These are phyloP conservation scores for Alethe diademata DNA, from an alignment of 2,113 vertebrate species.

Conservation along the genomic window DNA sequence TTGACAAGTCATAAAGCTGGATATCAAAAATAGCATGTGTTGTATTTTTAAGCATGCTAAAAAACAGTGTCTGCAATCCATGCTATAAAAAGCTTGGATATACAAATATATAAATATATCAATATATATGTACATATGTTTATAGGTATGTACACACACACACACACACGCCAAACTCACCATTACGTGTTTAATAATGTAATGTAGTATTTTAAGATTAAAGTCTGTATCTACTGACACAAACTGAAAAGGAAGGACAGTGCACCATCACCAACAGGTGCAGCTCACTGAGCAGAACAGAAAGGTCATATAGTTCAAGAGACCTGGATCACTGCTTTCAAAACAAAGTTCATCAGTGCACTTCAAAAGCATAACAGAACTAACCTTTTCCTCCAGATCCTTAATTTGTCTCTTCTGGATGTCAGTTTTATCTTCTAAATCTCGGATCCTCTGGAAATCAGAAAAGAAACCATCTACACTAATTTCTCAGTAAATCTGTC, in stretches of 20 bases:
- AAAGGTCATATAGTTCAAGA: not conserved
- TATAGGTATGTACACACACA: accelerated
- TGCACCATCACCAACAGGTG: not conserved
- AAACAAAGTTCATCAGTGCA: not conserved
- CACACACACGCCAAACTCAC: not conserved
- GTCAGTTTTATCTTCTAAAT: constrained; percentile 98
- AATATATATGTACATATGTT: not conserved
- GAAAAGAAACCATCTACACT: not conserved
- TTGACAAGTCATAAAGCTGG: not conserved
- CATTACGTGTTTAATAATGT: not conserved
- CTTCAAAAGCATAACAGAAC: constrained; percentile 25
- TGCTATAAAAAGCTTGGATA: not conserved
- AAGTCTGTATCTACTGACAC: not conserved
- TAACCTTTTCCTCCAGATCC: constrained; percentile 97
- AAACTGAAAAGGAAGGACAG: not conserved
- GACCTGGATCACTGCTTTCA: not conserved
- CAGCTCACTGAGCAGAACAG: not conserved
- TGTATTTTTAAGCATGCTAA: not conserved
- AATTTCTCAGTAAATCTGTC: not conserved
- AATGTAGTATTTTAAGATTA: not conserved
- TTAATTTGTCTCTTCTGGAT: constrained; percentile 98
- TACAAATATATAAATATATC: not conserved
- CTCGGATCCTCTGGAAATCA: constrained; percentile 90
- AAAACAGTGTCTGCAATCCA: not conserved
- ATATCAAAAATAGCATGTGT: not conserved